phyloP scores from a whole-genome alignment of 2,797 vertebrate genomes.

The Aulostomus chinensis region DNA sequence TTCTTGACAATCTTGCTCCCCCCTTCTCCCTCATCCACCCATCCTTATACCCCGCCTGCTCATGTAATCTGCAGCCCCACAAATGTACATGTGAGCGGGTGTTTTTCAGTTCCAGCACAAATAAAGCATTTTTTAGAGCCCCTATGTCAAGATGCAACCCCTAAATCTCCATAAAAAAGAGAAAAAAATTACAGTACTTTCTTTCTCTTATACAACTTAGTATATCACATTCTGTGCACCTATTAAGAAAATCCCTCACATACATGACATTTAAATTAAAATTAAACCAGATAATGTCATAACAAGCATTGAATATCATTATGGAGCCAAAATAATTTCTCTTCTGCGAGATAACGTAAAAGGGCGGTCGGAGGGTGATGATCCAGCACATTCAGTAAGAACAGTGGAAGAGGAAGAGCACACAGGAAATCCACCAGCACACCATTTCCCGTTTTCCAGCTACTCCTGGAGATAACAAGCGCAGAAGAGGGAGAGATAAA shows the following conservation, averaged over 20 bases:
- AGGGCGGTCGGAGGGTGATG: conserved; percentile 53
- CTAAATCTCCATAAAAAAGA: conserved; percentile 19
- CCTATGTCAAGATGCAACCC: conserved; percentile 49
- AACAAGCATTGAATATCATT: conserved; percentile 73
- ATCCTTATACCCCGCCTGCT: conserved; percentile 56
- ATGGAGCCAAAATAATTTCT: conserved; percentile 71
- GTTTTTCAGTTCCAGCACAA: conserved; percentile 48
- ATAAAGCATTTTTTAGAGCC: conserved; percentile 64
- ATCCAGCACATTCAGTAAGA: conserved; percentile 50
- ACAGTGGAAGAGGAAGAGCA: conserved; percentile 39
- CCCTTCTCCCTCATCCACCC: conserved; percentile 41
- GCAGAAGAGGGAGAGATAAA: conserved; percentile 59
- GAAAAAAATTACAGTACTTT: conserved; percentile 47
- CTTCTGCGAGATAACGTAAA: conserved; percentile 71
- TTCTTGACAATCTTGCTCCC: conserved; percentile 72
- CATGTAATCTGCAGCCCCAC: conserved; percentile 70
- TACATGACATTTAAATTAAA: conserved; percentile 81
- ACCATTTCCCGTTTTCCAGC: conserved; percentile 67
- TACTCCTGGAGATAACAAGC: conserved; percentile 75
- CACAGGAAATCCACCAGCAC: conserved; percentile 62
- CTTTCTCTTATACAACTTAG: conserved; percentile 59
- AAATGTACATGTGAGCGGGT: conserved; percentile 51
- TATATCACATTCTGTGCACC: conserved; percentile 63
- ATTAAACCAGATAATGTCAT: conserved; percentile 79
- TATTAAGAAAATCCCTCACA: conserved; percentile 75